Conservation (phyloP, 37 sponge, comb jelly and placozoan genomes). For the Eunapius fragilis region DNA sequence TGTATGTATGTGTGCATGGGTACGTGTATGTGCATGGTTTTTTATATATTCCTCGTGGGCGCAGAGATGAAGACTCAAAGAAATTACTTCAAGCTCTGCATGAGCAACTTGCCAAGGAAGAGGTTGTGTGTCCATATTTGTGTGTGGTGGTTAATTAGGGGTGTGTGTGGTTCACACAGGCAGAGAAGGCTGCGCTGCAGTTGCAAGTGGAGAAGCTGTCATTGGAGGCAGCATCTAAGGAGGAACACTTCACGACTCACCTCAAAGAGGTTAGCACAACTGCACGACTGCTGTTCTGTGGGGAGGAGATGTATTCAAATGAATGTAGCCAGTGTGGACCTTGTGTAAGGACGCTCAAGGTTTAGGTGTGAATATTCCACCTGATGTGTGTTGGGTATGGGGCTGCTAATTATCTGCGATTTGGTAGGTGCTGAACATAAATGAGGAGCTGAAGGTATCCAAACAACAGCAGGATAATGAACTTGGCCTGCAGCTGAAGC, state of each 20-base stretch:
- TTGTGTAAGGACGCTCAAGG: not conserved
- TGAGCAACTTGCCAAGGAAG: not conserved
- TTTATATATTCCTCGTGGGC: not conserved
- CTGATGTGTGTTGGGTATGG: not conserved
- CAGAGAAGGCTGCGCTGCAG: not conserved
- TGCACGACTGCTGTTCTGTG: no score
- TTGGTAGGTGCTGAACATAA: not conserved
- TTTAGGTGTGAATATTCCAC: not conserved
- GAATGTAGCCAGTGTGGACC: not conserved
- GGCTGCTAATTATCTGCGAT: not conserved
- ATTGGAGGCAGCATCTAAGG: not conserved
- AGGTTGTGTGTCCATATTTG: not conserved
- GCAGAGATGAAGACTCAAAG: constrained; percentile 1
- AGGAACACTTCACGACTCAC: not conserved
- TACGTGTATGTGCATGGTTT: not conserved
- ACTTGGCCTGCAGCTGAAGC: not conserved
- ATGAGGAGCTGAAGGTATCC: not conserved
- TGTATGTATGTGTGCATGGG: no score
- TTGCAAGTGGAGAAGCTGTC: constrained; percentile 1
- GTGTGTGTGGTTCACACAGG: not conserved
- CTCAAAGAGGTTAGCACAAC: not conserved
- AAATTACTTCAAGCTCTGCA: not conserved
- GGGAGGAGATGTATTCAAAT: no score
- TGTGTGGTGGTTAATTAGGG: no score
- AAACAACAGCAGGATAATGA: not conserved